A percentile compares a stretch with the other conserved stretches of the same genome.
Evolutionary conservation across 2,113 vertebrate species (phyloP).

Genomic region (Suricata suricatta): DNA sequence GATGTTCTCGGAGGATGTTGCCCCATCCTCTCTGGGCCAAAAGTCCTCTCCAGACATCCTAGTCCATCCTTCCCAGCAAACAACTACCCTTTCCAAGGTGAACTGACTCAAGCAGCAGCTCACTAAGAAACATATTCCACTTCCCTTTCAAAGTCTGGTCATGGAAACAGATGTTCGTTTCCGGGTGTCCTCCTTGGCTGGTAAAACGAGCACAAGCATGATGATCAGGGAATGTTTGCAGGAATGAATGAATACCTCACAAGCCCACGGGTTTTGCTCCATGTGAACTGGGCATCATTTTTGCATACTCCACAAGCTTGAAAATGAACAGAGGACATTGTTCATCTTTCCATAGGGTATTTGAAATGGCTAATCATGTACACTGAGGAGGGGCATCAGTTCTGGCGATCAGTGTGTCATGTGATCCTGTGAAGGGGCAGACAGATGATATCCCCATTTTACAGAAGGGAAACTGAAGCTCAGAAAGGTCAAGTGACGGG

Average conservation of each 20-base stretch:
- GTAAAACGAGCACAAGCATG: neutral
- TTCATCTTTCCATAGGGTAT: neutral
- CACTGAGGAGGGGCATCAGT: accelerated
- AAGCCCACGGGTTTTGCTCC: neutral
- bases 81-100: neutral
- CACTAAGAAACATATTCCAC: neutral
- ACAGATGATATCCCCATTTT: neutral
- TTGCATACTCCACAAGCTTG: neutral
- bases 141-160: neutral
- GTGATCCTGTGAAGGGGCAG: neutral
- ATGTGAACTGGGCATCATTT: neutral
- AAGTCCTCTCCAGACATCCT: neutral
- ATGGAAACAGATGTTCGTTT: neutral
- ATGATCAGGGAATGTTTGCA: neutral
- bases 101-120: neutral
- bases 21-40: neutral
- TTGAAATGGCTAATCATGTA: neutral
- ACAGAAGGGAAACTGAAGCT: neutral
- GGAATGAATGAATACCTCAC: neutral
- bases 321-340: neutral
- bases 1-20: neutral
- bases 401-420: neutral
- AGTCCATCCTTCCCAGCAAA: neutral
- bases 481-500: neutral
- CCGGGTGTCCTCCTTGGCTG: neutral